Percentiles rank a stretch among this genome's conserved stretches.
These are phyloP conservation scores for Crocallis elinguaria DNA, from an alignment of 2,888 invertebrate genomes.

Conservation along the genomic window DNA sequence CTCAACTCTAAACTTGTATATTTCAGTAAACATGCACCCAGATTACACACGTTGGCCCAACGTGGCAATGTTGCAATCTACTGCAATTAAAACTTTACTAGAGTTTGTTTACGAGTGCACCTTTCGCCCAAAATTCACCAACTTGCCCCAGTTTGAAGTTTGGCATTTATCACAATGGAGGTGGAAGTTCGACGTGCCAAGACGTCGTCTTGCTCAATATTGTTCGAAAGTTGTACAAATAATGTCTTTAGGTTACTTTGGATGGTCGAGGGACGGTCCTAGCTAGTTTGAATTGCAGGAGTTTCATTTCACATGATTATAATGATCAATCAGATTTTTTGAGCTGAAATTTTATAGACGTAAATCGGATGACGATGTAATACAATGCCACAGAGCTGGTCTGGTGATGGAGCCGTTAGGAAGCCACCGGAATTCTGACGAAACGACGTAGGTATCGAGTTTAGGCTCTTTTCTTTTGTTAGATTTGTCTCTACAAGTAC, in stretches of 20 bases:
- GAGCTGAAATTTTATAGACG: too few species aligned
- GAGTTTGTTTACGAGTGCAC: constrained; percentile 76
- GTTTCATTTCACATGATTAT: background rate
- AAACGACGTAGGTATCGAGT: too few species aligned
- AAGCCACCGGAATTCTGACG: too few species aligned
- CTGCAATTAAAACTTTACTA: constrained; percentile 77
- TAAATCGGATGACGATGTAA: too few species aligned
- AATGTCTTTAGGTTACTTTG: constrained; percentile 45
- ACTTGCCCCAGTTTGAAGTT: constrained; percentile 54
- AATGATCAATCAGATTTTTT: background rate
- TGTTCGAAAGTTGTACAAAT: constrained; percentile 61
- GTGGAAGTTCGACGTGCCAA: constrained; percentile 54
- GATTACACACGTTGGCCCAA: constrained; percentile 42
- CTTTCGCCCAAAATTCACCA: constrained; percentile 69
- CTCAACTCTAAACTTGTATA: constrained; percentile 37
- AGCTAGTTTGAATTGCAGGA: background rate
- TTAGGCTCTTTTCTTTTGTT: too few species aligned
- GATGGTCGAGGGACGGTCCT: constrained; percentile 4
- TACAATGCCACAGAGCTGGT: too few species aligned
- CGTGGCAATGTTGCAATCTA: constrained; percentile 63
- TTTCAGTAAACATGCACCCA: constrained; percentile 37
- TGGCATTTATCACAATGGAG: constrained; percentile 67
- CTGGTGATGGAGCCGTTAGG: too few species aligned
- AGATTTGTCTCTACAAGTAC: too few species aligned
- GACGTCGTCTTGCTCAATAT: constrained; percentile 57